Conservation (phyloP, 2,113 vertebrate genomes). For the Silurus meridionalis region DNA sequence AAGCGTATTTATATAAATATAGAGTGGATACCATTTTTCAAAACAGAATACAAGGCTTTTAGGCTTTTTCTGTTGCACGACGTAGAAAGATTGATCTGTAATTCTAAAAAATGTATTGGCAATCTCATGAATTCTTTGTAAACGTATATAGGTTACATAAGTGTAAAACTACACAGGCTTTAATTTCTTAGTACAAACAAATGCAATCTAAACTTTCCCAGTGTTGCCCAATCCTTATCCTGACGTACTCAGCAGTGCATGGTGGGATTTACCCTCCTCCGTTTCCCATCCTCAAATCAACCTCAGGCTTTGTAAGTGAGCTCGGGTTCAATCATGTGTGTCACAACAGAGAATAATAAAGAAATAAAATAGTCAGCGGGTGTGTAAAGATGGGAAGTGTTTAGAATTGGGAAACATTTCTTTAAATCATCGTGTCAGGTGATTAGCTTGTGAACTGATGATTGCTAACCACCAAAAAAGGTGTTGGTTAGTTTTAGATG, state of each 20-base stretch:
- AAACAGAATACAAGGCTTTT: too few relatives aligned
- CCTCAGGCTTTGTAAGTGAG: neutral
- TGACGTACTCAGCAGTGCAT: conserved; percentile 16
- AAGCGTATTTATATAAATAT: too few relatives aligned
- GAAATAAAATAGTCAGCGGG: neutral
- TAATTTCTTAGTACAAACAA: neutral
- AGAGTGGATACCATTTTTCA: too few relatives aligned
- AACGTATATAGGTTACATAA: neutral
- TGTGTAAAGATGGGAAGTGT: neutral
- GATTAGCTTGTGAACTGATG: neutral
- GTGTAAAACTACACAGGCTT: neutral
- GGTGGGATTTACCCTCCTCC: neutral
- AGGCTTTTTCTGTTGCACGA: neutral
- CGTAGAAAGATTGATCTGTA: neutral
- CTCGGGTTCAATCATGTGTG: neutral
- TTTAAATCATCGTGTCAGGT: neutral
- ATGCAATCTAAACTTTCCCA: neutral
- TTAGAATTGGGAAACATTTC: neutral
- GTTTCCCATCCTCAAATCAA: neutral
- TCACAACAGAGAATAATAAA: neutral
- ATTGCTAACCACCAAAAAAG: neutral
- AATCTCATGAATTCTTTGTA: neutral
- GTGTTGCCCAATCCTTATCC: conserved; percentile 8
- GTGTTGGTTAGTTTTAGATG: neutral
- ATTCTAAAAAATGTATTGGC: neutral